These are phyloP conservation scores for Cololabis saira DNA, from an alignment of 2,113 vertebrate species.

Conservation along the genomic window DNA sequence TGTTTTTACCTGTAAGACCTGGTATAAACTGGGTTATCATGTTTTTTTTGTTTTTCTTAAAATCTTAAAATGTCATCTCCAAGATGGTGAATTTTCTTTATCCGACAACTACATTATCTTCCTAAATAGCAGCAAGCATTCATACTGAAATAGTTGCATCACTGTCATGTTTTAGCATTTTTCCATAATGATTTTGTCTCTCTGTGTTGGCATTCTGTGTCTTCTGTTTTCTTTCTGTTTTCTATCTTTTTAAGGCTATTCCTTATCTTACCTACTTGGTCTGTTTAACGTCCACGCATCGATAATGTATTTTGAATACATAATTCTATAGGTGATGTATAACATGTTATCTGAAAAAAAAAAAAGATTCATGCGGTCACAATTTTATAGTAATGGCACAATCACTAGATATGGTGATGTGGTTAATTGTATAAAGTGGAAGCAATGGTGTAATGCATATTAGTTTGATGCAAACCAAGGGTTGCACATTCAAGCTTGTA, in stretches of 20 bases:
- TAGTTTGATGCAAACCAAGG: slow-evolving; percentile 7
- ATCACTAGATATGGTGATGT: neutral
- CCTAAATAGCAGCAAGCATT: neutral
- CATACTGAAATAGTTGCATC: slow-evolving; percentile 4
- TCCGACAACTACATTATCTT: neutral
- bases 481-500: slow-evolving; percentile 26
- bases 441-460: neutral
- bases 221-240: slow-evolving; percentile 5
- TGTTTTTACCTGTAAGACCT: too few species aligned
- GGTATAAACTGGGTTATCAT: too few species aligned
- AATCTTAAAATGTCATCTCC: too few species aligned
- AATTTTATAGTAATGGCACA: too few species aligned
- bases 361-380: too few species aligned
- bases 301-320: neutral
- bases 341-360: neutral
- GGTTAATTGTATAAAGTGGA: too few species aligned
- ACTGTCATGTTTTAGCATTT: neutral
- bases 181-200: slow-evolving; percentile 7
- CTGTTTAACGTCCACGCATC: neutral
- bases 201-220: neutral
- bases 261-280: neutral
- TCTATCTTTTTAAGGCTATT: neutral
- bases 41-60: too few species aligned
- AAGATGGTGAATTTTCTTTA: too few species aligned
- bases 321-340: neutral